Conservation (phyloP, 35 echinoderm and acorn worm genomes). For the Hemicentrotus pulcherrimus region DNA sequence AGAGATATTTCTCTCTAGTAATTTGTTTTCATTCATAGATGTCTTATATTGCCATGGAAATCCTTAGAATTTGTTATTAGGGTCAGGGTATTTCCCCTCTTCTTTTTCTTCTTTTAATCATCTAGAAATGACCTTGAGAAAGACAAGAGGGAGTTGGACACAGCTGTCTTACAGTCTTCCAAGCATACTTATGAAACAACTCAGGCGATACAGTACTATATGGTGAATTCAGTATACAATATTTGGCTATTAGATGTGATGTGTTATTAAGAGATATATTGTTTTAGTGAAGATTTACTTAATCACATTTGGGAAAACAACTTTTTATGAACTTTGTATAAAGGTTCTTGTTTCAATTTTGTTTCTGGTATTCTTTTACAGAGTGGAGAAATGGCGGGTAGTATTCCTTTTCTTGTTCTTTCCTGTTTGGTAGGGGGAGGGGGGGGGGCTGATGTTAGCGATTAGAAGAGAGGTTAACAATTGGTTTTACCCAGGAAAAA, state of each 20-base stretch:
- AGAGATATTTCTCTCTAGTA: no score
- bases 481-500: no score
- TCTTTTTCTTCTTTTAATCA: not conserved
- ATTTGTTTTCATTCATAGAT: not conserved
- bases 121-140: not conserved
- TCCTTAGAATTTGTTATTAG: not conserved
- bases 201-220: slow-evolving; percentile 45
- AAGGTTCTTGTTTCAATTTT: not conserved
- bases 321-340: not conserved
- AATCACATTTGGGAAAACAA: not conserved
- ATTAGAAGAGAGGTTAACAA: no score
- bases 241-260: not conserved
- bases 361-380: not conserved
- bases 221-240: not conserved
- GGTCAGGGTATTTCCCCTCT: not conserved
- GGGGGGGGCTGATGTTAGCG: no score
- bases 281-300: not conserved
- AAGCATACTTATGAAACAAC: slow-evolving; percentile 31
- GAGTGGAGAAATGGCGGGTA: no score
- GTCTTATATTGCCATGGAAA: not conserved
- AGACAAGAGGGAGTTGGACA: not conserved
- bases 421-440: no score
- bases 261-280: not conserved
- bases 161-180: not conserved
- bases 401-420: no score